Base-by-base conservation (phyloP, 2,888 invertebrate genomes). In the Synergus laeviventris region DNA sequence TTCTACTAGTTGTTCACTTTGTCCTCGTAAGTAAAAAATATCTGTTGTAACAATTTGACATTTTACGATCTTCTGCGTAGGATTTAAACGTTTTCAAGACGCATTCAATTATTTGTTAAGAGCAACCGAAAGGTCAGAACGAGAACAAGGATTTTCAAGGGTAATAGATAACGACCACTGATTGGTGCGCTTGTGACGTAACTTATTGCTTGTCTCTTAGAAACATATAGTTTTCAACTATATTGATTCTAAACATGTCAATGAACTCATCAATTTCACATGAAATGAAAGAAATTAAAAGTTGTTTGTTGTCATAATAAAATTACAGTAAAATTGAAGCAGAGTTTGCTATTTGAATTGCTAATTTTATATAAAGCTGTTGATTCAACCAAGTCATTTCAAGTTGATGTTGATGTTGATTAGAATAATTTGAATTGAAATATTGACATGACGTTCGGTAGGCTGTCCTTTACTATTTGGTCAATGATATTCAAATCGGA, bases 381-480 rank as follows among this genome's bases (percentile, higher is more conserved):
- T 54, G 54, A 54, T 18, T 54, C 18, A 2, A 54, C 18, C 11
- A 9, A 54, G 3, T 9, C 9, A 54, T 5, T 31, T 31, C 31
- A 31, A 31, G 7, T 31, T 31, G 31, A 31, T n/a, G 16, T n/a
- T 49, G 49, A n/a, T 54, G 54, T 54, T 54, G n/a, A 54, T 49
- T 49, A 18, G 18, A 18, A 18, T 9, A 54, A 18, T 18, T 54
- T 18, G 9, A 54, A 18, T 11, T 54, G 54, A 18, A 54, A 54
- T n/a, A 79, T 79, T 79, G 74, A 73, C 76, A 49, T n/a, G 9
- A 61, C 76, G 38, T 74, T 79, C 73, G 76, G 74, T 77, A 78
- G 77, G 21, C 38, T 56, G 49, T 18, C 49, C 75, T 79, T 73
- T 79, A 74, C 74, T 75, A 76, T 79, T 76, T 36, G 64, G 36